A percentile compares a stretch with the other conserved stretches of the same genome.
Evolutionary conservation across 2,113 vertebrate genomes (phyloP).

Genomic region (Dromiciops gliroides): DNA sequence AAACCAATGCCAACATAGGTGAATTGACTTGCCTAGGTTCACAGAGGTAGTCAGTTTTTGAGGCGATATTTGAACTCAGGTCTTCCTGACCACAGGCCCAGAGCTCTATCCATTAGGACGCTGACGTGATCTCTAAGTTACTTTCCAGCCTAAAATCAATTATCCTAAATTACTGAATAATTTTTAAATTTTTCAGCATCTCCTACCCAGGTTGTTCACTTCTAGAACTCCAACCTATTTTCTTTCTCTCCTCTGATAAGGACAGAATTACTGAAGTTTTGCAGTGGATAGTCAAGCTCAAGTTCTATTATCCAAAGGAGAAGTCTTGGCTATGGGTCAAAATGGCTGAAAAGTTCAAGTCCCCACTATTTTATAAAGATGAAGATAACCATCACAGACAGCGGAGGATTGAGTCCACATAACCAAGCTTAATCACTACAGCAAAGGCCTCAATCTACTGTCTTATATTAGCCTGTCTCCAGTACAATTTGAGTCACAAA

Average conservation of each 20-base stretch:
- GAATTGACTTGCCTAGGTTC: not conserved
- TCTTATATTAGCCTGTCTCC: not conserved
- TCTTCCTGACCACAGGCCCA: not conserved
- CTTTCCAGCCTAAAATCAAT: constrained; percentile 11
- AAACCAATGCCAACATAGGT: not conserved
- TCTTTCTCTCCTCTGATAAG: not conserved
- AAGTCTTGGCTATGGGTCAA: constrained; percentile 5
- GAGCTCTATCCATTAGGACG: not conserved
- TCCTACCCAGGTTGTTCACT: constrained; percentile 20
- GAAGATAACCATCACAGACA: not conserved
- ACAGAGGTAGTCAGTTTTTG: not conserved
- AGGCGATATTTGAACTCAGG: not conserved
- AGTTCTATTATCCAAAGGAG: not conserved
- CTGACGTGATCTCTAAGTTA: constrained; percentile 37
- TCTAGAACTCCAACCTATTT: constrained; percentile 26
- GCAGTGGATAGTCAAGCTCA: constrained; percentile 39
- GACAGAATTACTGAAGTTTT: constrained; percentile 22
- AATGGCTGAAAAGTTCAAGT: constrained; percentile 29
- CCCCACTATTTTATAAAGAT: not conserved
- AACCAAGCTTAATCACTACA: not conserved
- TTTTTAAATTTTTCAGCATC: constrained; percentile 38
- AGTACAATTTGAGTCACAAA: not conserved
- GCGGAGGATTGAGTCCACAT: not conserved
- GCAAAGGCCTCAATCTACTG: not conserved
- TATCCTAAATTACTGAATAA: not conserved